A percentile compares a stretch with the other conserved stretches of the same genome.
These are phyloP conservation scores for Cydia amplana DNA, from an alignment of 1,140 invertebrate genomes.

Conservation along the genomic window DNA sequence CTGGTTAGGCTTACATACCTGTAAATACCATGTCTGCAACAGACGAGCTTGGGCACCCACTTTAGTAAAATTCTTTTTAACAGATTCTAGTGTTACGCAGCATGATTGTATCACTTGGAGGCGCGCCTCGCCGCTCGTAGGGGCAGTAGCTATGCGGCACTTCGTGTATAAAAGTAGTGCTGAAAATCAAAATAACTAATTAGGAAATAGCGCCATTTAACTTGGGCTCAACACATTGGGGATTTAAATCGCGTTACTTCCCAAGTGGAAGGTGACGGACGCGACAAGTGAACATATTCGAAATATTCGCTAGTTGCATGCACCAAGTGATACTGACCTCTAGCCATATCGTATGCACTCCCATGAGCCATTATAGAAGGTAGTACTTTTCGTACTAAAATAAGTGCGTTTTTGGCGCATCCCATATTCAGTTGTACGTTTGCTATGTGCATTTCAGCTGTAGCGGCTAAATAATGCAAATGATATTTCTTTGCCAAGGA, in stretches of 20 bases:
- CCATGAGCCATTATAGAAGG: conserved; percentile 88
- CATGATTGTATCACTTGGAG: conserved; percentile 82
- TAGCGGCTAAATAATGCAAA: conserved; percentile 86
- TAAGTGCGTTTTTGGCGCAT: conserved; percentile 86
- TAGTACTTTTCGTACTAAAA: conserved; percentile 85
- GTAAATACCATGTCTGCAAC: conserved; percentile 85
- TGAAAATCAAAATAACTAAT: conserved; percentile 42
- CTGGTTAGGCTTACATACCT: conserved; percentile 75
- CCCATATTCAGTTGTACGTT: conserved; percentile 86
- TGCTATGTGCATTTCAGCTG: conserved; percentile 89
- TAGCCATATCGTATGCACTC: conserved; percentile 88
- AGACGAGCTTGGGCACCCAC: conserved; percentile 86
- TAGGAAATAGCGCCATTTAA: not conserved
- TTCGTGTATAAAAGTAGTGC: conserved; percentile 83
- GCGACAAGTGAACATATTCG: no score
- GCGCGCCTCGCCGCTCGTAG: conserved; percentile 72
- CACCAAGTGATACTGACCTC: conserved; percentile 68
- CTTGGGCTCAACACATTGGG: no score
- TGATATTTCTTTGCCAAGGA: conserved; percentile 86
- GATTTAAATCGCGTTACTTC: no score
- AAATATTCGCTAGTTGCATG: conserved; percentile 20
- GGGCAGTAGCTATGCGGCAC: conserved; percentile 83
- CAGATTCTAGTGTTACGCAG: conserved; percentile 83
- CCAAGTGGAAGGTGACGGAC: no score
- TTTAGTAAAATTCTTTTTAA: conserved; percentile 85